Percentiles rank a stretch among this genome's conserved stretches.
phyloP scores from a whole-genome alignment of 2,113 vertebrate genomes.

The Labrus mixtus region DNA sequence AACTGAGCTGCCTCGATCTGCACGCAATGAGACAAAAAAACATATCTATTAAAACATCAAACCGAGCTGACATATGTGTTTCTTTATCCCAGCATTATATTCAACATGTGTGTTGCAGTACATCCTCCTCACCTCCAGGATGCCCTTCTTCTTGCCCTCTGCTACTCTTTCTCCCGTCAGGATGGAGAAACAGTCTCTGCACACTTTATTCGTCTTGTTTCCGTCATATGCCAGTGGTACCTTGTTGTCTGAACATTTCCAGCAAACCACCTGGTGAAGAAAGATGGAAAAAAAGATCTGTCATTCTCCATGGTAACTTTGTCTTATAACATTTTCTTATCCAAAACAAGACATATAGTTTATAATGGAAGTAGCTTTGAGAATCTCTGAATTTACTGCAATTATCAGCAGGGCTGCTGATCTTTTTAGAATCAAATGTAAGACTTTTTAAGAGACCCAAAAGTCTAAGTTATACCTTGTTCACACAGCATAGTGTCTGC shows the following conservation, averaged over 20 bases:
- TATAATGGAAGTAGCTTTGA: too few species aligned
- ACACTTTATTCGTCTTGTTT: constrained; percentile 94
- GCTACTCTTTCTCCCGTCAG: constrained; percentile 88
- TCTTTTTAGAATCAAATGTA: too few species aligned
- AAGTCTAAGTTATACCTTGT: too few species aligned
- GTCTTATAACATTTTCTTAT: too few species aligned
- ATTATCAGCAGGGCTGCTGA: too few species aligned
- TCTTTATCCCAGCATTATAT: background rate
- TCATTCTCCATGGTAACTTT: background rate
- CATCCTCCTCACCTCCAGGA: constrained; percentile 89
- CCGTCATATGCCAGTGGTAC: constrained; percentile 91
- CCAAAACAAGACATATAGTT: background rate
- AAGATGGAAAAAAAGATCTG: background rate
- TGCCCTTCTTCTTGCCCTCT: constrained; percentile 90
- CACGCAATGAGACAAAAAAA: background rate
- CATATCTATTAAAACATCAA: background rate
- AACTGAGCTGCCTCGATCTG: constrained; percentile 97
- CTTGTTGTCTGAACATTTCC: constrained; percentile 98
- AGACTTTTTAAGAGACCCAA: too few species aligned
- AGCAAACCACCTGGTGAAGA: constrained; percentile 92
- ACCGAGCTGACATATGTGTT: background rate
- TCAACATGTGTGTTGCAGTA: background rate
- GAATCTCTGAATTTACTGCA: too few species aligned
- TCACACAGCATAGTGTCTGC: too few species aligned
- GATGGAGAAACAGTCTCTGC: constrained; percentile 91